Base-by-base conservation (phyloP, 2,113 vertebrate species). In the Cyanistes caeruleus region DNA sequence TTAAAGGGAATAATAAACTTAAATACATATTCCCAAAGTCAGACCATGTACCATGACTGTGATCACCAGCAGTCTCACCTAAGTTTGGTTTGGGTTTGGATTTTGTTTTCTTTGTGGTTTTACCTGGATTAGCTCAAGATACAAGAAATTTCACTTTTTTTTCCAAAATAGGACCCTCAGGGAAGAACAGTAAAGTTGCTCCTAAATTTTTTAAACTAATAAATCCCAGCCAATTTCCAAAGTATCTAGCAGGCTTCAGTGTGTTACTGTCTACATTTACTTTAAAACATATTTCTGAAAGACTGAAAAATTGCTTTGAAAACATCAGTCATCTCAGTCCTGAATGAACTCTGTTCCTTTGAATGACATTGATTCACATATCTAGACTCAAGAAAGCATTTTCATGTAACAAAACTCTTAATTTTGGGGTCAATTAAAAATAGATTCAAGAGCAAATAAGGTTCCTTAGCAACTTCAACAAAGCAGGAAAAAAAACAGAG, bases 391-490 rank as follows among this genome's bases (percentile, higher is more conserved):
- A 64, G 58, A 79, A 85, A 84, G 58, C 43, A 43, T 89, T 84
- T 91, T 62, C 77, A 65, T 89, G 65, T 81, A 84, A 87, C 58
- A 75, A 67, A 92, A 56, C 41, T 55, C 60, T 72, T 75, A n/a
- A 44, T 62, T 64, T 64, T 39, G 68, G 21, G 78, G 65, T 84
- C 74, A 95, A 91, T 89, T 84, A 87, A 94, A 96, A 94, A 92
- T 73, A 89, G 75, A 85, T 72, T 35, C 44, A 64, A 60, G 81
- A 91, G 78, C n/a, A 96, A 90, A 85, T 64, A 79, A 85, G 21
- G 79, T 70, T 90, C 68, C 88, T 85, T 93, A 91, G 91, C 87
- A 94, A 89, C 53, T 91, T 37, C 79, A 73, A 49, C n/a, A 92
- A 91, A 91, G 64, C 49, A 89, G n/a, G 46, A 87, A 78, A 95